phyloP scores from a whole-genome alignment of 2,888 invertebrate genomes.

The Lithosia quadra region DNA sequence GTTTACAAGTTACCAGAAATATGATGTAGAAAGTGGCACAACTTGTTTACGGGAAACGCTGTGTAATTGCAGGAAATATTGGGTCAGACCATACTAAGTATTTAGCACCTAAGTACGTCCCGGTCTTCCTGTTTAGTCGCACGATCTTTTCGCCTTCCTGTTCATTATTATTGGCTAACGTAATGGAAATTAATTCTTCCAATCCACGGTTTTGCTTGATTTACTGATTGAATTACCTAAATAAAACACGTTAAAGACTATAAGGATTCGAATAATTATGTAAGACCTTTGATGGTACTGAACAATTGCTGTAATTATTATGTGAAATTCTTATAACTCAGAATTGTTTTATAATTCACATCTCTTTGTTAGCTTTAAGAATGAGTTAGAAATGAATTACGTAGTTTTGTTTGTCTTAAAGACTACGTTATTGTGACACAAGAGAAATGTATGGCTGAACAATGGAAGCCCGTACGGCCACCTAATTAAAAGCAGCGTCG shows the following conservation, averaged over 20 bases:
- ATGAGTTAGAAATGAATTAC: slow-evolving; percentile 16
- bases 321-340: slow-evolving; percentile 21
- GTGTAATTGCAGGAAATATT: slow-evolving; percentile 66
- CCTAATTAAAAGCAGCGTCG: slow-evolving; percentile 11
- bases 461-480: slow-evolving; percentile 3
- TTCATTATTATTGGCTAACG: slow-evolving; percentile 40
- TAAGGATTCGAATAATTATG: slow-evolving; percentile 5
- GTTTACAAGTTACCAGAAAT: slow-evolving; percentile 49
- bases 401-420: slow-evolving; percentile 14
- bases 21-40: slow-evolving; percentile 65
- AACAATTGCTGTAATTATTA: slow-evolving; percentile 26
- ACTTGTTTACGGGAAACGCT: slow-evolving; percentile 62
- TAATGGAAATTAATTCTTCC: slow-evolving; percentile 42
- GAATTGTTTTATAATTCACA: slow-evolving; percentile 23
- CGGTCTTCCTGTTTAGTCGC: slow-evolving; percentile 47
- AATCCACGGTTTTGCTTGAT: slow-evolving; percentile 19
- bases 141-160: slow-evolving; percentile 46
- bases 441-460: slow-evolving; percentile 19
- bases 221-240: slow-evolving; percentile 24
- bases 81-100: slow-evolving; percentile 44
- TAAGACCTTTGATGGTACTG: slow-evolving; percentile 24
- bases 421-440: slow-evolving; percentile 3
- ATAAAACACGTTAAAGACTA: slow-evolving; percentile 10
- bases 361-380: slow-evolving; percentile 21
- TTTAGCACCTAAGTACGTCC: slow-evolving; percentile 29